Evolutionary conservation across 2,113 vertebrate species (phyloP), one percentile per base, ranked within the genome.

Genomic region (Colinus virginianus): DNA sequence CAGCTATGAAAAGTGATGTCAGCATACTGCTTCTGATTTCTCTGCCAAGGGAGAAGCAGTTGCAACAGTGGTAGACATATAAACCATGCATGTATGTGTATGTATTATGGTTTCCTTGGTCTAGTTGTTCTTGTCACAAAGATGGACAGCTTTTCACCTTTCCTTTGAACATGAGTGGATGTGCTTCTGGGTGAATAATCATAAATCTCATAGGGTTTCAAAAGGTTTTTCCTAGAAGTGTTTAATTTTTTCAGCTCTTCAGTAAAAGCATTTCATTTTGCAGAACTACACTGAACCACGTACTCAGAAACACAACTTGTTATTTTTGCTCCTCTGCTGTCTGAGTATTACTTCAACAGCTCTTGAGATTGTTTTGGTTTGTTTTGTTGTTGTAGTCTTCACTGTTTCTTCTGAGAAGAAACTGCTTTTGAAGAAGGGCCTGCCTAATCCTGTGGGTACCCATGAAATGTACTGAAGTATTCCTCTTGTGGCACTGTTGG

Each of bases 321-420:
- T 72, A 49, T 77, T 66, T 45, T 63, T 15, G 4, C 2, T 63
- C 59, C 20, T 38, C 66, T 71, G 15, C 46, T 78, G 25, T 46
- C 43, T 16, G 61, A 68, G 18, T 61, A 7, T 46, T 51, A 30
- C 71, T 86, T 34, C 18, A 3, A 2, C 78, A 7, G 12, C 51
- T 90, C 38, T 68, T 67, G 30, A 84, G 34, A 5, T 26, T 13
- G 28, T 40, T 69, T 88, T 36, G 7, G 7, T 36, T 36, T 36
- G 6, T 36, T 6, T 36, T 36, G 36, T 36, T 78, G 30, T 30
- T 56, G 53, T 32, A 56, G 53, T 63, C 51, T 28, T 53, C 51
- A 53, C 51, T 53, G 51, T 30, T 30, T 74, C 76, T 87, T 88
- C 32, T 76, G 38, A 74, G 28, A 55, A 88, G 48, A 45, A 87